Base-by-base conservation (phyloP, 2,888 invertebrate genomes). In the Clistopyga incitator region DNA sequence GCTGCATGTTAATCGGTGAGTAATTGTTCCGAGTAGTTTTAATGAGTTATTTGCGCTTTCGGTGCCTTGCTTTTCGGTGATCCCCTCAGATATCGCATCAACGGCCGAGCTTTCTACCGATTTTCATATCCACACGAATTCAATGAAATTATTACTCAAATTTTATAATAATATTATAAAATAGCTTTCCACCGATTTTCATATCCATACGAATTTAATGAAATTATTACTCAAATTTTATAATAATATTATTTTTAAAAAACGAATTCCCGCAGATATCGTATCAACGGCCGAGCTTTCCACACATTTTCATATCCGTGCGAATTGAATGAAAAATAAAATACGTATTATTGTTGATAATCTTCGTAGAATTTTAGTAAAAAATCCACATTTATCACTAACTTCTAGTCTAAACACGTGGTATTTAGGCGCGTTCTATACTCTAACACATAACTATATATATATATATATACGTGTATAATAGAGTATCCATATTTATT, bases 11-110 rank as follows among this genome's bases (percentile, higher is more conserved):
- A 64, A 68, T 52, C 70, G 70, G 25, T 68, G 68, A 75, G 76
- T 77, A 81, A 81, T 77, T 77, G 76, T 77, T 67, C 42, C 65
- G 56, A 67, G 81, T 77, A 38, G 65, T 77, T 38, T 38, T 59
- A 29, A 72, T 81, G 76, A 72, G 65, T 81, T 81, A 76, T 65
- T 54, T 45, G 13, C 25, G 23, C 56, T 56, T 25, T 56, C 80
- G 68, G 50, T 42, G 50, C 20, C 13, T 15, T 13, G 38, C 38
- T 0, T 45, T 71, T 42, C 34, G 54, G 34, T 34, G 54, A 23
- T 67, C n/a, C 29, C n/a, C 8, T n/a, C 45, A 6, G 67, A 67
- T 67, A 59, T 59, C 59, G 59, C n/a, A 34, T 29, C n/a, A 23
- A 64, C 64, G 38, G 38, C 11, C 64, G 38, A 10, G 15, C 2